Evolutionary conservation across 2,888 invertebrate genomes (phyloP).

Genomic region (Sipha maydis): DNA sequence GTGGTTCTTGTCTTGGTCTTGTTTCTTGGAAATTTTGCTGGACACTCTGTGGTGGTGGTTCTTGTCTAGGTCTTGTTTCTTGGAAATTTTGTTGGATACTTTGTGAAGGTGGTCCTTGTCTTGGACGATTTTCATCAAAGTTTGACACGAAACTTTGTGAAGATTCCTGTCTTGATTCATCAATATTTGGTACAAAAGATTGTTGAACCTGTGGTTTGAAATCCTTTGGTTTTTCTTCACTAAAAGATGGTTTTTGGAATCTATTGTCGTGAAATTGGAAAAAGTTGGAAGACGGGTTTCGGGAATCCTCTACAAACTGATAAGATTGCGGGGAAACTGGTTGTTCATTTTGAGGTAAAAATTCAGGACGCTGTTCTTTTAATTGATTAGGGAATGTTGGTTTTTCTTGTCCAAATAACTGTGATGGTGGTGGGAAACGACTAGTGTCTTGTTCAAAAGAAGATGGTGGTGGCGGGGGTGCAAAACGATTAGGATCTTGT

Average conservation of each 20-base stretch:
- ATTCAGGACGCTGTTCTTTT: constrained; percentile 49
- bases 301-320: constrained; percentile 40
- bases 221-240: constrained; percentile 48
- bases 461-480: constrained; percentile 61
- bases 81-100: constrained; percentile 30
- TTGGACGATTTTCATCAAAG: constrained; percentile 38
- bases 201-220: constrained; percentile 36
- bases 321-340: constrained; percentile 38
- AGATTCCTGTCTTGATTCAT: constrained; percentile 38
- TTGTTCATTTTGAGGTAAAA: constrained; percentile 58
- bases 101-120: constrained; percentile 3
- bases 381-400: constrained; percentile 30
- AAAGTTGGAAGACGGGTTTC: constrained; percentile 47
- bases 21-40: constrained; percentile 15
- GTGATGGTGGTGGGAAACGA: constrained; percentile 63
- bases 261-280: constrained; percentile 54
- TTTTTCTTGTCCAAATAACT: constrained; percentile 54
- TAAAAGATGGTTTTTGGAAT: constrained; percentile 44
- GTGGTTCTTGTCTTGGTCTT: constrained; percentile 25
- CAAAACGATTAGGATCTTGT: constrained; percentile 40
- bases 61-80: constrained; percentile 10
- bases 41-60: constrained; percentile 15
- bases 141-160: constrained; percentile 28
- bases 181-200: constrained; percentile 9
- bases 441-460: constrained; percentile 67